Evolutionary conservation across 2,797 vertebrate species (phyloP), one percentile per base, ranked within the genome.

Genomic region (Aphelocoma californica): DNA sequence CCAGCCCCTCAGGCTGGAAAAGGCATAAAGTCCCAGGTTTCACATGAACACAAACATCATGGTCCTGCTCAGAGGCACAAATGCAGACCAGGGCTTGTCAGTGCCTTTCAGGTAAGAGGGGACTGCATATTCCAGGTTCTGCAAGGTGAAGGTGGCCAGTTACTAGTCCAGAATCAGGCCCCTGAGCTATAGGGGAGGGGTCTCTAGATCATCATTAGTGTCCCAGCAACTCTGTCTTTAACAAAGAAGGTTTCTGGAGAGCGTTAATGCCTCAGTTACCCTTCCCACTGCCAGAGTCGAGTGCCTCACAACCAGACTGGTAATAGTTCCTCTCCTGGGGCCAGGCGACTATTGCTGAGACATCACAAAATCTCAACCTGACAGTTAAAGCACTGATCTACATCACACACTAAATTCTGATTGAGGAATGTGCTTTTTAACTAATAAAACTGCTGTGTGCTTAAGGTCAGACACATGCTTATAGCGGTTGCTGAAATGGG

Each of bases 31-130:
- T 25, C 5, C 12, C 44, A 23, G 17, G 23, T 57, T 81, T 62
- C 3, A 2, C 5, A 11, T 2, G 12, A 77, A 8, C 8, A 70
- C 31, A 23, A n/a, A 24, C 21, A 25, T 14, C 29, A 1, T 2
- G 1, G 12, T 38, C 16, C 53, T 48, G n/a, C 34, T 92, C 25
- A 53, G 36, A 44, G 34, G 28, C 12, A 21, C 3, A 34, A 34
- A 0, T 7, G 34, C 10, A n/a, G 12, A 29, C 5, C 61, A 44
- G 7, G 10, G 17, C 26, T 32, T 11, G 1, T 26, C 25, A 36
- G 6, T 16, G 32, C 53, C 34, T 88, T 40, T 67, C 26, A 21
- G 23, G 29, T 51, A 53, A 56, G 26, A 42, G 12, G 6, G 17
- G 12, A 31, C 42, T 38, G 29, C 2, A 0, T 29, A 25, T 17